A percentile compares a stretch with the other conserved stretches of the same genome.
phyloP scores from a whole-genome alignment of 1,140 invertebrate species.

The Neodiprion pinetum region DNA sequence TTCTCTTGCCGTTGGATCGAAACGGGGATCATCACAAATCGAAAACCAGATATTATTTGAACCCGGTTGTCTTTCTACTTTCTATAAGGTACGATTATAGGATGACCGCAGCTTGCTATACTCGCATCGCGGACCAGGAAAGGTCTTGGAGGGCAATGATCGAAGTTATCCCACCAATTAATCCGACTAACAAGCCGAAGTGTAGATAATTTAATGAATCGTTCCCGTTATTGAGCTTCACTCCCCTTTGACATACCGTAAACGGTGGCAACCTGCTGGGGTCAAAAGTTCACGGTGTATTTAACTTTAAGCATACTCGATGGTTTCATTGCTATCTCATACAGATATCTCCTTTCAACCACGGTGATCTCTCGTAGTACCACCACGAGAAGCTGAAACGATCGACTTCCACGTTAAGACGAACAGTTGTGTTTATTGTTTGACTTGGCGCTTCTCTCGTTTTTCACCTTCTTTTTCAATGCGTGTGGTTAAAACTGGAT shows the following conservation, averaged over 20 bases:
- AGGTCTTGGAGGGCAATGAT: neutral
- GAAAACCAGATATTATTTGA: too few species aligned
- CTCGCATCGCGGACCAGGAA: neutral
- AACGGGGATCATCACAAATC: neutral
- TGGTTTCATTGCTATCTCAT: neutral
- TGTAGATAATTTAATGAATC: conserved; percentile 6
- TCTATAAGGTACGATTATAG: neutral
- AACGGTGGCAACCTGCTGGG: neutral
- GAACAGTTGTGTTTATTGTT: neutral
- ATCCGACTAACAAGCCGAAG: neutral
- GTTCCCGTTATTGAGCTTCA: neutral
- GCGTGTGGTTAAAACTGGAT: neutral
- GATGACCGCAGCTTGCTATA: neutral
- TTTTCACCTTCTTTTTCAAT: conserved; percentile 3
- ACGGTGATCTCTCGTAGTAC: neutral
- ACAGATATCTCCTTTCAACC: neutral
- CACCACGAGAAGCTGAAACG: neutral
- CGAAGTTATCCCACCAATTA: conserved; percentile 1
- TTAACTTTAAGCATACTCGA: neutral
- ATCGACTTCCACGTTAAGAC: neutral
- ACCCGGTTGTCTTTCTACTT: too few species aligned
- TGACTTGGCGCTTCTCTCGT: neutral
- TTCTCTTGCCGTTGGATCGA: neutral
- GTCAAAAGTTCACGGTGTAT: neutral
- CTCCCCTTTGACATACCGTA: neutral